phyloP scores from a whole-genome alignment of 1,140 invertebrate genomes.

The Leptinotarsa undecemlineata region DNA sequence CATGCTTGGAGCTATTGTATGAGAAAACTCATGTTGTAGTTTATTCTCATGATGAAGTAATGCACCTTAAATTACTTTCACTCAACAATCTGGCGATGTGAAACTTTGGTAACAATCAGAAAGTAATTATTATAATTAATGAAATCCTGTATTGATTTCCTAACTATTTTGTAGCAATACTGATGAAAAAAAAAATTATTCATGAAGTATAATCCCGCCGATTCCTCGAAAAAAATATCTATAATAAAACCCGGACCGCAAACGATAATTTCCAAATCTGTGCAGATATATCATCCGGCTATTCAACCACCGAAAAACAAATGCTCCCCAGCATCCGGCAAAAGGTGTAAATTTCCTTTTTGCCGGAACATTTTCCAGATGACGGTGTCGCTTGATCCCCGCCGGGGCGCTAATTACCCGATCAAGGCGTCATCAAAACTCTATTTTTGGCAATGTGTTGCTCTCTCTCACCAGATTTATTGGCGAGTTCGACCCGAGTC shows the following conservation, averaged over 20 bases:
- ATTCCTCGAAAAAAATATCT: background rate
- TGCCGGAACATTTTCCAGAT: background rate
- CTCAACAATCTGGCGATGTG: no score
- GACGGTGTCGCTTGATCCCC: background rate
- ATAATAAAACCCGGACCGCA: background rate
- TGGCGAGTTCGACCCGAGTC: background rate
- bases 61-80: no score
- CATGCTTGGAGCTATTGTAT: no score
- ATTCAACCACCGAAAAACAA: background rate
- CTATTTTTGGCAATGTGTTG: slow-evolving; percentile 8
- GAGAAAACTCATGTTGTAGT: no score
- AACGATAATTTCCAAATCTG: background rate
- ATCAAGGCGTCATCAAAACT: background rate
- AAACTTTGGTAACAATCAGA: no score
- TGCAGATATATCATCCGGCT: background rate
- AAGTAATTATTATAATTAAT: background rate
- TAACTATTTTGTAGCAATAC: background rate
- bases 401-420: background rate
- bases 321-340: background rate
- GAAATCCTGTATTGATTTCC: background rate
- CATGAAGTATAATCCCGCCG: background rate
- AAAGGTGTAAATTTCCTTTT: slow-evolving; percentile 3
- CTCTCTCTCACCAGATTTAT: background rate
- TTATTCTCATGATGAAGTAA: no score
- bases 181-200: background rate